Base-by-base conservation (phyloP, 2,797 vertebrate genomes). In the Nasua narica region DNA sequence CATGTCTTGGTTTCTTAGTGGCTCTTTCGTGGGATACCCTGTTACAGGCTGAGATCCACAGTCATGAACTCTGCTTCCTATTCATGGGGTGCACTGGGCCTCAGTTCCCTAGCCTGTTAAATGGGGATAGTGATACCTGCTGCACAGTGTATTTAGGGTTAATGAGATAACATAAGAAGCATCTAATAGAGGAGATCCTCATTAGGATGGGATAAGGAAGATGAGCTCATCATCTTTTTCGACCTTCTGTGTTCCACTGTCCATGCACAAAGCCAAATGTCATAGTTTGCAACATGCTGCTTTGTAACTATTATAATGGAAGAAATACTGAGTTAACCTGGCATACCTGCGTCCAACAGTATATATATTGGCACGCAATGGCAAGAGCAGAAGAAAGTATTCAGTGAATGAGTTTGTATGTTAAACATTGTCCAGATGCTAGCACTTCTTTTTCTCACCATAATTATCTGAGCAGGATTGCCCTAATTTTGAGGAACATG, bases 11-110 rank as follows among this genome's bases (percentile, higher is more conserved):
- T 79, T 92, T 94, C 65, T 91, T 25, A 54, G 62, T 77, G 69
- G 37, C 46, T 90, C 48, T 82, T 82, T 79, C n/a, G 25, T 94
- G 40, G 79, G 27, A 60, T 81, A 82, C 58, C 62, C 58, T 93
- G 48, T 94, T 83, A 32, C 15, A 94, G 62, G 72, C 87, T 83
- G 40, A 84, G 79, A 60, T 69, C 78, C 40, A 46, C 32, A 70
- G 27, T 25, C 50, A 18, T 46, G 74, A 88, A 15, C 32, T 91
- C 43, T 48, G 43, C 21, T n/a, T 46, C 4, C 43, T 70, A 89
- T 23, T 96, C 56, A 50, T 8, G 21, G 12, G 76, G 62, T 84
- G 6, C 40, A 43, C 50, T 56, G 60, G 23, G 9, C 7, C 48
- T 84, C 32, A 9, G 56, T 87, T 65, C 96, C n/a, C 35, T 94